These are phyloP conservation scores for Ursus arctos DNA, from an alignment of 2,113 vertebrate genomes.

Conservation along the genomic window DNA sequence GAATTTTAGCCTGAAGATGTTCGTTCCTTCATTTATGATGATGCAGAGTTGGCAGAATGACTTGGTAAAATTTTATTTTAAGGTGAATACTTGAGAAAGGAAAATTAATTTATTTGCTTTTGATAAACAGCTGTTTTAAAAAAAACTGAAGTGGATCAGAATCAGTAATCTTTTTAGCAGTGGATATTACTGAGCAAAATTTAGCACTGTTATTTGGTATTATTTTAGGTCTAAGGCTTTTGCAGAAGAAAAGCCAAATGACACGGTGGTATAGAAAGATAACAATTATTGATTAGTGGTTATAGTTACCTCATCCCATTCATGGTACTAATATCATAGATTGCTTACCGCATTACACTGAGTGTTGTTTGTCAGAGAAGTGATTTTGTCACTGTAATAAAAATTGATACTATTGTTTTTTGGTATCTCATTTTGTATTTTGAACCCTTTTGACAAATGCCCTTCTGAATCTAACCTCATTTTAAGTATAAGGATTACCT, in stretches of 20 bases:
- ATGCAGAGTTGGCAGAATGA: background rate
- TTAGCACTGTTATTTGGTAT: background rate
- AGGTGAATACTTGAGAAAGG: background rate
- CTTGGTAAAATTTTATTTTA: constrained; percentile 31
- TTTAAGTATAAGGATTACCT: constrained; percentile 21
- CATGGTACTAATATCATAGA: background rate
- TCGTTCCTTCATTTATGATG: background rate
- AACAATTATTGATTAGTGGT: background rate
- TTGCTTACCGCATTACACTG: background rate
- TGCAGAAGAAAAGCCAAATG: background rate
- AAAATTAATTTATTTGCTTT: constrained; percentile 32
- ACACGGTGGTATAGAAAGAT: background rate
- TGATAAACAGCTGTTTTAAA: constrained; percentile 9
- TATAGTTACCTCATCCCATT: background rate
- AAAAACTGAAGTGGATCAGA: constrained; percentile 10
- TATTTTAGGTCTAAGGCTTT: background rate
- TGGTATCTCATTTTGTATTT: constrained; percentile 22
- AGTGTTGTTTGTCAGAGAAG: background rate
- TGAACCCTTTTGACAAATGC: background rate
- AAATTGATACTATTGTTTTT: background rate
- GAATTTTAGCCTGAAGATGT: constrained; percentile 9
- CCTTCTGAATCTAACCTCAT: background rate
- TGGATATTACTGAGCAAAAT: constrained; percentile 18
- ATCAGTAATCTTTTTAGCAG: background rate
- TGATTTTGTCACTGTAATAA: constrained; percentile 5